Percentiles rank a stretch among this genome's conserved stretches.
Conservation (phyloP, 2,797 vertebrate species). For the Bradypodion ventrale region DNA sequence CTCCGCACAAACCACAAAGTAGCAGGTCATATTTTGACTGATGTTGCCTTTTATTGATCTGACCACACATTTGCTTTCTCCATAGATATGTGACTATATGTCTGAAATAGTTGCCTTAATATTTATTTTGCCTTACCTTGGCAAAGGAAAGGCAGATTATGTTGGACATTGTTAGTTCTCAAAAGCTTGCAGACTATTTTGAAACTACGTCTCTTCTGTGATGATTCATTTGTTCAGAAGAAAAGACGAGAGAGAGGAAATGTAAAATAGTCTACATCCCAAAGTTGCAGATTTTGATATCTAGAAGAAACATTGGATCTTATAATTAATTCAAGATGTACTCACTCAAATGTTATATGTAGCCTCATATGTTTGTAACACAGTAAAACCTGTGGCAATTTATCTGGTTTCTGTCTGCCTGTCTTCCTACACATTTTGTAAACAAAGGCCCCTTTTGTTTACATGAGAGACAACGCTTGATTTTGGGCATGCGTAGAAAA, state of each 20-base stretch:
- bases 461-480: too few relatives aligned
- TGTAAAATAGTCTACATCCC: not conserved
- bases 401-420: too few relatives aligned
- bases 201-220: not conserved
- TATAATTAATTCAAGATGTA: not conserved
- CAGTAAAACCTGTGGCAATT: not conserved
- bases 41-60: slow-evolving; percentile 14
- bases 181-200: not conserved
- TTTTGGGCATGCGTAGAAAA: too few relatives aligned
- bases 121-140: not conserved
- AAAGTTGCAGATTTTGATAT: not conserved
- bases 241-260: not conserved
- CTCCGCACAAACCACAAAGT: not conserved
- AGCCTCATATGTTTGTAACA: not conserved
- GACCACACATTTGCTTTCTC: not conserved
- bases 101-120: not conserved
- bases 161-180: not conserved
- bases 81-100: not conserved
- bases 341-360: not conserved
- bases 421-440: too few relatives aligned
- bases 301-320: not conserved
- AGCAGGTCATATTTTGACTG: not conserved
- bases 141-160: not conserved
- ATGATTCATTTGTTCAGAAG: not conserved
- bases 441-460: too few relatives aligned